Evolutionary conservation across 2,888 invertebrate species (phyloP).

Genomic region (Dasypogon diadema): DNA sequence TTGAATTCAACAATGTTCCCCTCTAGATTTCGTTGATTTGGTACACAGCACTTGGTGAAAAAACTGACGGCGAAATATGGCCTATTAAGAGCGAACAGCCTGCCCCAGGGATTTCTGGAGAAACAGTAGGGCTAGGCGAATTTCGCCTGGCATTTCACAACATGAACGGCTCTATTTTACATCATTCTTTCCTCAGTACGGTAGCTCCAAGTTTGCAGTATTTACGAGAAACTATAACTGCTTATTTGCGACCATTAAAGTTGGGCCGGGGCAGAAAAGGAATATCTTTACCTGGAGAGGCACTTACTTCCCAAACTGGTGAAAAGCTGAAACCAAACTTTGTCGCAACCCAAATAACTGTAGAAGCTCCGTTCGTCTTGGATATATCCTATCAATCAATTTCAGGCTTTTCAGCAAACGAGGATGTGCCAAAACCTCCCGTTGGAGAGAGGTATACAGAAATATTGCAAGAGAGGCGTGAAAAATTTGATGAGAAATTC

Average conservation of each 20-base stretch:
- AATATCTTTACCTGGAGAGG: conserved; percentile 75
- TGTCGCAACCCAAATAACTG: conserved; percentile 81
- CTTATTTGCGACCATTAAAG: conserved; percentile 75
- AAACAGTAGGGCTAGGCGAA: conserved; percentile 81
- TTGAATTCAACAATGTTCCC: conserved; percentile 58
- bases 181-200: conserved; percentile 81
- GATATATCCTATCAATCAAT: conserved; percentile 88
- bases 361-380: conserved; percentile 82
- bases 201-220: conserved; percentile 77
- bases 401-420: conserved; percentile 71
- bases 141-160: conserved; percentile 73
- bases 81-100: conserved; percentile 63
- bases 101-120: conserved; percentile 72
- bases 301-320: conserved; percentile 69
- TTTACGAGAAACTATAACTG: conserved; percentile 81
- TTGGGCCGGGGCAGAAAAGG: conserved; percentile 70
- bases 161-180: conserved; percentile 73
- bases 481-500: conserved; percentile 81
- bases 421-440: conserved; percentile 69
- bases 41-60: conserved; percentile 86
- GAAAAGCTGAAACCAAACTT: conserved; percentile 81
- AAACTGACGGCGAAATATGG: conserved; percentile 70
- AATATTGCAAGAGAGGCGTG: conserved; percentile 73
- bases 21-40: conserved; percentile 75
- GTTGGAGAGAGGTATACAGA: conserved; percentile 76